Evolutionary conservation across 2,797 vertebrate genomes (phyloP).

Genomic region (Anableps anableps): DNA sequence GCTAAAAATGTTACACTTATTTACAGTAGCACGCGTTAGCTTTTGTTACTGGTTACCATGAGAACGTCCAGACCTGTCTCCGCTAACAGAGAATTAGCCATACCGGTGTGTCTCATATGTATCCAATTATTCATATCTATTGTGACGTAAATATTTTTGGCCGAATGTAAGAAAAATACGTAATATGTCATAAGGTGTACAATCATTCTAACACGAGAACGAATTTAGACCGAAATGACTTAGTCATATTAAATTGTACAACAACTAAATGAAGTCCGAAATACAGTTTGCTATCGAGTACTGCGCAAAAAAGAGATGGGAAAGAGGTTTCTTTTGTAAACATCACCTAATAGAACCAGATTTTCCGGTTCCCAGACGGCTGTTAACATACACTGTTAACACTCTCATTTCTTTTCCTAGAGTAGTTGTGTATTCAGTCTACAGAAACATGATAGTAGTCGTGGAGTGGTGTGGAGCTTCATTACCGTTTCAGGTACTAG

Average conservation of each 20-base stretch:
- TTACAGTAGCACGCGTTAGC: neutral
- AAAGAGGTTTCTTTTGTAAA: neutral
- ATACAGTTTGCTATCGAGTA: neutral
- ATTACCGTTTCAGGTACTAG: neutral
- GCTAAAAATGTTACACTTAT: neutral
- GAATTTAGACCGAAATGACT: neutral
- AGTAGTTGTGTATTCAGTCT: neutral
- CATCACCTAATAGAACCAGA: neutral
- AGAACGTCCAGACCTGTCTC: rapidly evolving
- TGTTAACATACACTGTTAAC: neutral
- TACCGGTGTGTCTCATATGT: neutral
- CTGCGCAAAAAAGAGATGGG: neutral
- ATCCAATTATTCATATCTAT: rapidly evolving
- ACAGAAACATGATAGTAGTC: neutral
- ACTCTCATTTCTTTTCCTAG: too few relatives aligned
- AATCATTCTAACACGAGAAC: neutral
- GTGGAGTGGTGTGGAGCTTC: neutral
- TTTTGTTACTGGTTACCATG: neutral
- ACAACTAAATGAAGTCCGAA: neutral
- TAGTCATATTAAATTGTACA: neutral
- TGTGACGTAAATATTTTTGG: rapidly evolving
- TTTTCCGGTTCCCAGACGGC: neutral
- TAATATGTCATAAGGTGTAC: rapidly evolving
- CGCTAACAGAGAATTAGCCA: neutral
- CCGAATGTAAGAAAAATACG: slow-evolving; percentile 8